Evolutionary conservation across 2,888 invertebrate genomes (phyloP).

Genomic region (Teleogryllus oceanicus): DNA sequence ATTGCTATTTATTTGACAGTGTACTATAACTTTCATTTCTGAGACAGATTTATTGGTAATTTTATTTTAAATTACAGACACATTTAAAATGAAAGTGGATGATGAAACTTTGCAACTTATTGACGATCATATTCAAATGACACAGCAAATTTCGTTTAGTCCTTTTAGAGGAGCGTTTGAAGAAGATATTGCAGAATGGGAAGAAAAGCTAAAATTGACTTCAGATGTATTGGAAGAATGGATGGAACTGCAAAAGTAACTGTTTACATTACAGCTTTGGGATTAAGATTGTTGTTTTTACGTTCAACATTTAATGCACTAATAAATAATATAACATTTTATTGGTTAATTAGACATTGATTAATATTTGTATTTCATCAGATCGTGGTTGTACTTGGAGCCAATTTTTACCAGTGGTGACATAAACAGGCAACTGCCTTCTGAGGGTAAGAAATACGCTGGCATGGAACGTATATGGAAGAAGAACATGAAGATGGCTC

Average conservation of each 20-base stretch:
- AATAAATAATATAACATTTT: too few species aligned
- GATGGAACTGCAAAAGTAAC: conserved; percentile 70
- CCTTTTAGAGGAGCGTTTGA: conserved; percentile 76
- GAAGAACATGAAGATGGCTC: conserved; percentile 68
- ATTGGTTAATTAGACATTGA: too few species aligned
- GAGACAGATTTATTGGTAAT: neutral
- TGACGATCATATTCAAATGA: conserved; percentile 70
- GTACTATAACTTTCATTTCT: neutral
- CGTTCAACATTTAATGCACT: too few species aligned
- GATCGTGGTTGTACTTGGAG: conserved; percentile 79
- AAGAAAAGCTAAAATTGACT: conserved; percentile 60
- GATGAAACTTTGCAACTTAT: conserved; percentile 70
- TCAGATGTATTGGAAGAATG: conserved; percentile 64
- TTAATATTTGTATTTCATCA: conserved; percentile 41
- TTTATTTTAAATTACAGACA: conserved; percentile 50
- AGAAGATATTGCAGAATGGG: conserved; percentile 70
- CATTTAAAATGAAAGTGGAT: conserved; percentile 69
- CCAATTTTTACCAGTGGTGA: conserved; percentile 80
- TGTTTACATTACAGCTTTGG: conserved; percentile 24
- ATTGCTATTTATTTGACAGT: neutral
- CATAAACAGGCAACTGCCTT: conserved; percentile 71
- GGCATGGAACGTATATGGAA: conserved; percentile 78
- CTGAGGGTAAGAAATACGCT: conserved; percentile 73
- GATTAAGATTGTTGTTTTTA: neutral
- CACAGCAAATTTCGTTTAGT: conserved; percentile 72